Percentiles rank a stretch among this genome's conserved stretches.
phyloP scores from a whole-genome alignment of 2,113 vertebrate genomes.

The Mirza zaza region DNA sequence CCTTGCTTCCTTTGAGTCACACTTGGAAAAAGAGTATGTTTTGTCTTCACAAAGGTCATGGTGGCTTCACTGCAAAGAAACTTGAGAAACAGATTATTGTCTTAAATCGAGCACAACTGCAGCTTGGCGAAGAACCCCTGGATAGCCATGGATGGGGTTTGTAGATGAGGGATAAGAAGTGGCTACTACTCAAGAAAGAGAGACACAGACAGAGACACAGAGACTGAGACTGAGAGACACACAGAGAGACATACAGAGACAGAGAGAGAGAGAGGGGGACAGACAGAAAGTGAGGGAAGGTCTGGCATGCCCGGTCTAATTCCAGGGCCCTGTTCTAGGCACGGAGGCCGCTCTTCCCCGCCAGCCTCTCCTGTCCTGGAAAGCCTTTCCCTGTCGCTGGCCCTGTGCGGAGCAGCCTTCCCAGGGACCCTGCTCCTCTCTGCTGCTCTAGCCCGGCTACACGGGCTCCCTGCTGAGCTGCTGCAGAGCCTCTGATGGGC shows the following conservation, averaged over 20 bases:
- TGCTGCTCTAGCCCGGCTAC: too few relatives aligned
- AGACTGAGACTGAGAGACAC: neutral
- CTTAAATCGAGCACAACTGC: neutral
- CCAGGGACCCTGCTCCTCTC: neutral
- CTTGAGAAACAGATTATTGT: neutral
- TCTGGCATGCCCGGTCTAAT: neutral
- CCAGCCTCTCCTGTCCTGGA: neutral
- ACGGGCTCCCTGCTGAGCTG: neutral
- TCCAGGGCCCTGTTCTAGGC: neutral
- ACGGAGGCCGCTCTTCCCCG: neutral
- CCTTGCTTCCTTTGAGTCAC: slow-evolving; percentile 33
- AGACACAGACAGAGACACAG: neutral
- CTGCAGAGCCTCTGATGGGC: neutral
- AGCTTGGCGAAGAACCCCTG: neutral
- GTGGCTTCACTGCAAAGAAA: neutral
- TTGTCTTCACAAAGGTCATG: neutral
- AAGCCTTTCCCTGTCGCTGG: neutral
- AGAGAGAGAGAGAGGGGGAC: neutral
- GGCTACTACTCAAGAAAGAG: too few relatives aligned
- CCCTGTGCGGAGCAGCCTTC: neutral
- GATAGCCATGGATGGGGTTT: neutral
- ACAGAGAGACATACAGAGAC: neutral
- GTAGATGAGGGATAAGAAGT: neutral
- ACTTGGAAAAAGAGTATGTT: neutral
- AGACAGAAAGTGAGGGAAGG: too few relatives aligned